A percentile compares a stretch with the other conserved stretches of the same genome.
Evolutionary conservation across 2,797 vertebrate species (phyloP).

Genomic region (Garrulus glandarius): DNA sequence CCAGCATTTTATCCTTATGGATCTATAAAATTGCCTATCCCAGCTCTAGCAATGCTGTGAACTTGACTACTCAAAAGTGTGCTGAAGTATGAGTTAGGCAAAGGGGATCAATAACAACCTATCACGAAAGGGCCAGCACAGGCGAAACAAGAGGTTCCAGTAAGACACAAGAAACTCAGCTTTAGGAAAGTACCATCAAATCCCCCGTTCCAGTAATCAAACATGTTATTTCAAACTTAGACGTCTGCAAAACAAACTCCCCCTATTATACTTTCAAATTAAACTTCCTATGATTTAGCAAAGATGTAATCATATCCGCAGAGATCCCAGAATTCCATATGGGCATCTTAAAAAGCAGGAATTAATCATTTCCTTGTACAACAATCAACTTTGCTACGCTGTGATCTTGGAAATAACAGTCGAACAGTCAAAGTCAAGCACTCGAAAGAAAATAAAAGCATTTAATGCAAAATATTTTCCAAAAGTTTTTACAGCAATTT

Average conservation of each 20-base stretch:
- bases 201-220: neutral
- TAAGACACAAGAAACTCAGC: neutral
- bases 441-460: constrained; percentile 31
- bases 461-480: constrained; percentile 59
- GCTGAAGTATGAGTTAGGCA: neutral
- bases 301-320: constrained; percentile 25
- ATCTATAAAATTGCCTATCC: neutral
- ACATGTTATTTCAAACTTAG: neutral
- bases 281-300: constrained; percentile 53
- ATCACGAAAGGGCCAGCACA: neutral
- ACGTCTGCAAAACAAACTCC: neutral
- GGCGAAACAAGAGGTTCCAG: neutral
- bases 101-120: neutral
- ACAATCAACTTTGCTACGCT: neutral
- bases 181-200: neutral
- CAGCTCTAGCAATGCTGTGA: neutral
- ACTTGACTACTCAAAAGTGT: neutral
- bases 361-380: constrained; percentile 48
- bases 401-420: neutral
- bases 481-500: constrained; percentile 35
- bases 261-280: neutral
- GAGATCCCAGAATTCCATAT: neutral
- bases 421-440: neutral
- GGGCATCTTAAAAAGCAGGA: constrained; percentile 9
- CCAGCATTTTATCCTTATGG: neutral